phyloP scores from a whole-genome alignment of 1,140 invertebrate species.

The Mactra quadrangularis region DNA sequence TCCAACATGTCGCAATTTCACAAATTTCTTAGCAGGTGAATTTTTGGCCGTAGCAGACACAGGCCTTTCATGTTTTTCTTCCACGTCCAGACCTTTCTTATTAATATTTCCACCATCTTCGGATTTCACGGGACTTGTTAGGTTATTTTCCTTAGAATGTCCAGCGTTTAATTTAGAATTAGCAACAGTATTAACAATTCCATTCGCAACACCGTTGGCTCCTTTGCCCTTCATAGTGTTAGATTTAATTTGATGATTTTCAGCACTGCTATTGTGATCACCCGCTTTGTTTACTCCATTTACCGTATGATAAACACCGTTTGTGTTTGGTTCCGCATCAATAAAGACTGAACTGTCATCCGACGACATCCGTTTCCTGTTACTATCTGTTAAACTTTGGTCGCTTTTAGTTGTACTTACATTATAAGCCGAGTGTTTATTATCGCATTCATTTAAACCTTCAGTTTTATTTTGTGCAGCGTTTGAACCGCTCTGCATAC shows the following conservation, averaged over 20 bases:
- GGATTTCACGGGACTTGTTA: background rate
- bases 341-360: background rate
- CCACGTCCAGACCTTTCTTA: slow-evolving; percentile 41
- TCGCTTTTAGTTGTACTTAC: background rate
- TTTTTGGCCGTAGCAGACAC: slow-evolving; percentile 48
- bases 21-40: slow-evolving; percentile 69
- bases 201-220: background rate
- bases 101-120: background rate
- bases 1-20: slow-evolving; percentile 73
- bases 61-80: slow-evolving; percentile 46
- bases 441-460: background rate
- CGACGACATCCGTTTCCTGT: background rate
- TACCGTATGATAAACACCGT: background rate
- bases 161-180: background rate
- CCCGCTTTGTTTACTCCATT: background rate
- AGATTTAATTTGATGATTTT: background rate
- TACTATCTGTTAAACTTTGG: background rate
- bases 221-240: background rate
- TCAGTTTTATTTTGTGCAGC: background rate
- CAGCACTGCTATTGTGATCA: no score
- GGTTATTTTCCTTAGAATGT: background rate
- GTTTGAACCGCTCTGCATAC: background rate
- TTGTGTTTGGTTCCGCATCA: background rate
- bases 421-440: background rate
- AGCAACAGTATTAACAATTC: background rate